Evolutionary conservation across 2,888 invertebrate genomes (phyloP), one percentile per base, ranked within the genome.

Genomic region (Andrena chrysosceles): DNA sequence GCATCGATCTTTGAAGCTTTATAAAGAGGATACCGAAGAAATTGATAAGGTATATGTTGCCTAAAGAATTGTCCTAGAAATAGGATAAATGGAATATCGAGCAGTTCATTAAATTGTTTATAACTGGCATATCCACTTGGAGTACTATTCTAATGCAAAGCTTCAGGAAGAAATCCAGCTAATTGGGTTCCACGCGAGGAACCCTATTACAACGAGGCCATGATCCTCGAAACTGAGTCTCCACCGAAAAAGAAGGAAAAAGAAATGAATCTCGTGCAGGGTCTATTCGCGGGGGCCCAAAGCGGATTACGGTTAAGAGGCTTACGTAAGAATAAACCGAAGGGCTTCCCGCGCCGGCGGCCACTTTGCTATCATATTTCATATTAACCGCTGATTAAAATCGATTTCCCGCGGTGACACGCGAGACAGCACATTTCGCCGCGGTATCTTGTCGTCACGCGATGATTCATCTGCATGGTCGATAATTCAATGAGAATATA

Each of bases 281-380:
- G 87, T 88, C 89, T 84, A 87, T 88, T 91, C 88, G 89, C 82
- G 79, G 82, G 79, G 84, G 77, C 67, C 72, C 82, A 88, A 88
- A 91, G 84, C 83, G 85, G 88, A 86, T 90, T 87, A 89, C 83
- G 69, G 71, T 49, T 90, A 90, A 91, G 91, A 89, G 84, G 91
- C 90, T 91, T 91, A 90, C 85, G 74, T 85, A 88, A 89, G 89
- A 90, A 89, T 88, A 79, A 87, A 85, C 81, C 81, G 75, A 87
- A 90, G 87, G 88, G 90, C 85, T 90, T 90, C 56, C 10, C 88
- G 69, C 84, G 78, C 80, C 68, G 67, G 75, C 76, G 82, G 76
- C 83, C 80, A 90, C 86, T 90, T 90, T 86, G 85, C 89, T 87
- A 90, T 91, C 89, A 88, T 90, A 90, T 91, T 91, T 92, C 91